Evolutionary conservation across 2,113 vertebrate genomes (phyloP).

Genomic region (Caretta caretta): DNA sequence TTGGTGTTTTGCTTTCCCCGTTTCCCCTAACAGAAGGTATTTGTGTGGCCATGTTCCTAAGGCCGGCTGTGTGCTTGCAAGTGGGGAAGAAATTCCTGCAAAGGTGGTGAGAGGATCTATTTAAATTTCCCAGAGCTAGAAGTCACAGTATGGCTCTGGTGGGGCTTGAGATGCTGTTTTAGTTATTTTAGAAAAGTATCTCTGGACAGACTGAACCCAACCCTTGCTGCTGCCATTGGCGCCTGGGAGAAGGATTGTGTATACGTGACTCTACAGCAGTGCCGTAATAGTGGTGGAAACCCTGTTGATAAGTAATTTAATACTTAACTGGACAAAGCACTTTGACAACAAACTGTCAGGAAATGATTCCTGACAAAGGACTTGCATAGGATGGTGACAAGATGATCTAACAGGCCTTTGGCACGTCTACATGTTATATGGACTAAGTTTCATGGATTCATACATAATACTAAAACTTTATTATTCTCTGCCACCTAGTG

Average conservation of each 20-base stretch:
- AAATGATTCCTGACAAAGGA: constrained; percentile 20
- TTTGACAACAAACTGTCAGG: constrained; percentile 33
- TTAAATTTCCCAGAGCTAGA: not conserved
- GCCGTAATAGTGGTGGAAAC: constrained; percentile 7
- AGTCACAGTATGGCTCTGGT: not conserved
- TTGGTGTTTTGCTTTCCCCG: no score
- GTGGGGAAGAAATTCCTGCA: not conserved
- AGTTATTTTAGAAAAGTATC: not conserved
- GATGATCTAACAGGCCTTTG: constrained; percentile 1
- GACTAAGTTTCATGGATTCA: not conserved
- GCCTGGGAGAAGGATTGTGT: constrained; percentile 29
- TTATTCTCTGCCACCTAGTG: constrained; percentile 67
- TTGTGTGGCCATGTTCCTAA: not conserved
- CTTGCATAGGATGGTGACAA: constrained; percentile 35
- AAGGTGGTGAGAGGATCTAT: not conserved
- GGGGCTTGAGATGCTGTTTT: not conserved
- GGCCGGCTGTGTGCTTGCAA: not conserved
- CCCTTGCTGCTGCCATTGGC: not conserved
- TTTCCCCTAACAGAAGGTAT: no score
- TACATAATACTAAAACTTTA: constrained; percentile 21
- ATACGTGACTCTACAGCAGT: constrained; percentile 16
- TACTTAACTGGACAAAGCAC: constrained; percentile 38
- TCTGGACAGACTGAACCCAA: not conserved
- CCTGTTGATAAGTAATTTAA: constrained; percentile 32
- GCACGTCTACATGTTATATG: constrained; percentile 10